Conservation (phyloP, 30 jellyfish, hydroid and myxozoan genomes). For the Hydra vulgaris region DNA sequence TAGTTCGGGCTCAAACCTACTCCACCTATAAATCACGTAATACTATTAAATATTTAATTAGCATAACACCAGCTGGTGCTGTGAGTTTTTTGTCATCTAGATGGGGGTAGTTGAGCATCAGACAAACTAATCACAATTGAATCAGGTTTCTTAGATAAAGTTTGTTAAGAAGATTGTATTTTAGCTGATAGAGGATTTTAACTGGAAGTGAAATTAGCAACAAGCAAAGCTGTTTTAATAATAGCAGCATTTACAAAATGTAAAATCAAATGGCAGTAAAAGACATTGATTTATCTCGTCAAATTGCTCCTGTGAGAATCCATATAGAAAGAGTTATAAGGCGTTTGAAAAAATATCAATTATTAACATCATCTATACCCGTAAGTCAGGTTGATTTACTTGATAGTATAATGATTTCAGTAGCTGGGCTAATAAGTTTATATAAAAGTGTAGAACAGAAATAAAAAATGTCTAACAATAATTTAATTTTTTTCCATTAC, state of each 20-base stretch:
- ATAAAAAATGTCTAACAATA: background rate
- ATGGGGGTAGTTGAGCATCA: no score
- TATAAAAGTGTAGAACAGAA: constrained; percentile 24
- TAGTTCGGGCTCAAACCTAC: constrained; percentile 18
- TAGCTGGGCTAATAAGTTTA: constrained; percentile 31
- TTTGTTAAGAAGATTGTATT: constrained; percentile 35
- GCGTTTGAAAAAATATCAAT: constrained; percentile 31
- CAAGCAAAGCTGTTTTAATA: constrained; percentile 24
- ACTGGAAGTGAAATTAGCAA: constrained; percentile 38
- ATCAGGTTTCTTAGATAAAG: constrained; percentile 32
- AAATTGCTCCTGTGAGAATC: constrained; percentile 49
- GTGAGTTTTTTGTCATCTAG: constrained; percentile 44
- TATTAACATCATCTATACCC: constrained; percentile 32
- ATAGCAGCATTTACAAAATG: constrained; percentile 64
- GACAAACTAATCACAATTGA: constrained; percentile 51
- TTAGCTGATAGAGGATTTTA: constrained; percentile 71
- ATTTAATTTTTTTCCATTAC: background rate
- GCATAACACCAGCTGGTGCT: constrained; percentile 60
- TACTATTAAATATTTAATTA: constrained; percentile 43
- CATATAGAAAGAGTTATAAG: constrained; percentile 63
- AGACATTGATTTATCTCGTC: constrained; percentile 34
- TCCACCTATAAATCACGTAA: constrained; percentile 37
- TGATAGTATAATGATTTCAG: constrained; percentile 30
- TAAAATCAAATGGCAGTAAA: no score
- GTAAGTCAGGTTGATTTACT: constrained; percentile 39